phyloP scores from a whole-genome alignment of 92 coral and sea anemone genomes.

The Siderastrea radians region DNA sequence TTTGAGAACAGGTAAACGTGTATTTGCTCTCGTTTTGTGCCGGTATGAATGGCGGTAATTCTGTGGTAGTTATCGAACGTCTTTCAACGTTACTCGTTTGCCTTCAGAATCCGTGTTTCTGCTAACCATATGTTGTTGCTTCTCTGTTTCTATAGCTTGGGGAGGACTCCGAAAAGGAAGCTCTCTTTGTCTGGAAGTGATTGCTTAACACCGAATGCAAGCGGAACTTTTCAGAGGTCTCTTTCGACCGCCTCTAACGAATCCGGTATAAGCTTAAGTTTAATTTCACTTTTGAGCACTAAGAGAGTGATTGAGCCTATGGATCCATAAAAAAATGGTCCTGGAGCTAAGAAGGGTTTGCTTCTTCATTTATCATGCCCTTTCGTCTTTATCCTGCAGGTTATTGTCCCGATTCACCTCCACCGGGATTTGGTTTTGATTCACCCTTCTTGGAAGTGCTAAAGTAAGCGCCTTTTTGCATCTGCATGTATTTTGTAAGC shows the following conservation, averaged over 20 bases:
- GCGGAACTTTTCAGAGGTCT: conserved; percentile 73
- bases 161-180: conserved; percentile 94
- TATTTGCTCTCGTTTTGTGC: conserved; percentile 9
- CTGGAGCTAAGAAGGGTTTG: no score
- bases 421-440: conserved; percentile 74
- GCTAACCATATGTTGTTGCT: background rate
- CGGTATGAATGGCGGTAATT: conserved; percentile 29
- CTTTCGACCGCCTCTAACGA: conserved; percentile 91
- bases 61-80: conserved; percentile 16
- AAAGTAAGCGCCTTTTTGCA: conserved; percentile 73
- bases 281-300: background rate
- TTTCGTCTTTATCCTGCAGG: conserved; percentile 56
- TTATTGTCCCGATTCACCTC: conserved; percentile 85
- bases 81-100: background rate
- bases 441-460: conserved; percentile 93
- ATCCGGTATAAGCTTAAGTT: conserved; percentile 75
- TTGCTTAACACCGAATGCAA: conserved; percentile 78
- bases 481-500: background rate
- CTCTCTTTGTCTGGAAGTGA: conserved; percentile 86
- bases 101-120: background rate
- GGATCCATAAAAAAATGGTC: background rate
- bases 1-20: conserved; percentile 77
- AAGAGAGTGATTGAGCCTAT: background rate
- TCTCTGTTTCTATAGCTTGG: conserved; percentile 69
- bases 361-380: background rate